A percentile compares a stretch with the other conserved stretches of the same genome.
These are phyloP conservation scores for Elgaria multicarinata DNA, from an alignment of 2,113 vertebrate species.

Conservation along the genomic window DNA sequence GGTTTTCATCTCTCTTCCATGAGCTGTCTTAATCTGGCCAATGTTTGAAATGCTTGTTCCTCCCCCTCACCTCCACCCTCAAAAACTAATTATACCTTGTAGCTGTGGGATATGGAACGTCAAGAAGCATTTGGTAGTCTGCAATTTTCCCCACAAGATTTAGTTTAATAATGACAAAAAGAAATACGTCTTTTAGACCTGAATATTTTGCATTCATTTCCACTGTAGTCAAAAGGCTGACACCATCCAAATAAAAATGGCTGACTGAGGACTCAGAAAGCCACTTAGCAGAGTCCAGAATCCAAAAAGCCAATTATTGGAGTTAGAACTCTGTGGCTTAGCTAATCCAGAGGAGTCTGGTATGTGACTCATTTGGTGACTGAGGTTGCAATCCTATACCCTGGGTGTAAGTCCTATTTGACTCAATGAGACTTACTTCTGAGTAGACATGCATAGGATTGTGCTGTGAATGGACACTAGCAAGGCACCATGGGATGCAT, in stretches of 20 bases:
- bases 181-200: not conserved
- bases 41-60: conserved; percentile 23
- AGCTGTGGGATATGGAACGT: not conserved
- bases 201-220: conserved; percentile 12
- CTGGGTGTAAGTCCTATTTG: not conserved
- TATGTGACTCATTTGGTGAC: not conserved
- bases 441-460: not conserved
- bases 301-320: not conserved
- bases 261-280: not conserved
- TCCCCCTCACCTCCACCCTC: not conserved
- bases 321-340: not conserved
- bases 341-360: not conserved
- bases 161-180: not conserved
- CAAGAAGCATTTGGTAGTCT: not conserved
- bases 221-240: not conserved
- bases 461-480: not conserved
- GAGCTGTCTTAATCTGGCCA: not conserved
- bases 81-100: conserved; percentile 8
- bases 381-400: not conserved
- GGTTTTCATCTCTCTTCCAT: not conserved
- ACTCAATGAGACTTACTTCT: not conserved
- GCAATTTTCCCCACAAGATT: not conserved
- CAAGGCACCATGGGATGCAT: not conserved
- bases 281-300: not conserved
- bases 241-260: not conserved